A percentile compares a stretch with the other conserved stretches of the same genome.
Conservation (phyloP, 2,888 invertebrate species). For the Rhogogaster chlorosoma region DNA sequence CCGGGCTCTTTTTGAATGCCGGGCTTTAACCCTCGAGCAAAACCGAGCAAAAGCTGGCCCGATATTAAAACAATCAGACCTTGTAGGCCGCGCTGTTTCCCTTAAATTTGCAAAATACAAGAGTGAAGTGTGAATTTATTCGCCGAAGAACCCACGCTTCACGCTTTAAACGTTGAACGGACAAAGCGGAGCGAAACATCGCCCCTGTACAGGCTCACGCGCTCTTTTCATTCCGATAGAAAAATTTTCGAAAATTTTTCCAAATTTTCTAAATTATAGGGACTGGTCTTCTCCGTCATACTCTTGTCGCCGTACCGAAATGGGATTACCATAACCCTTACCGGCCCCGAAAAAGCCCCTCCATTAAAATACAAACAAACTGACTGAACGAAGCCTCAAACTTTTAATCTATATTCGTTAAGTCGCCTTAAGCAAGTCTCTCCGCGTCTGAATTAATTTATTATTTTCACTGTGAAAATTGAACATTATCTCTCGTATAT, state of each 20-base stretch:
- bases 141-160: slow-evolving; percentile 55
- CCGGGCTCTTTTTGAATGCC: slow-evolving; percentile 41
- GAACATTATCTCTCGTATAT: not conserved
- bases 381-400: slow-evolving; percentile 57
- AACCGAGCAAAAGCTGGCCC: slow-evolving; percentile 43
- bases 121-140: slow-evolving; percentile 73
- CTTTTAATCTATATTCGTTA: slow-evolving; percentile 77
- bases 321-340: slow-evolving; percentile 74
- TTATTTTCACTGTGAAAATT: slow-evolving; percentile 62
- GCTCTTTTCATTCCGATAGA: not conserved
- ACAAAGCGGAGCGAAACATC: not conserved
- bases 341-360: slow-evolving; percentile 58
- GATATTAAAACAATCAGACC: slow-evolving; percentile 69
- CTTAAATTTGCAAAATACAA: slow-evolving; percentile 72
- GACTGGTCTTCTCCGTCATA: not conserved
- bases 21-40: slow-evolving; percentile 43
- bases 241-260: not conserved
- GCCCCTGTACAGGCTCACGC: not conserved
- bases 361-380: slow-evolving; percentile 77
- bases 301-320: slow-evolving; percentile 51
- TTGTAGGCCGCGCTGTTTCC: slow-evolving; percentile 66
- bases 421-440: slow-evolving; percentile 72
- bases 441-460: slow-evolving; percentile 71
- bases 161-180: slow-evolving; percentile 11
- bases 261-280: not conserved